Percentiles rank a stretch among this genome's conserved stretches.
These are phyloP conservation scores for Recurvirostra avosetta DNA, from an alignment of 2,113 vertebrate genomes.

Conservation along the genomic window DNA sequence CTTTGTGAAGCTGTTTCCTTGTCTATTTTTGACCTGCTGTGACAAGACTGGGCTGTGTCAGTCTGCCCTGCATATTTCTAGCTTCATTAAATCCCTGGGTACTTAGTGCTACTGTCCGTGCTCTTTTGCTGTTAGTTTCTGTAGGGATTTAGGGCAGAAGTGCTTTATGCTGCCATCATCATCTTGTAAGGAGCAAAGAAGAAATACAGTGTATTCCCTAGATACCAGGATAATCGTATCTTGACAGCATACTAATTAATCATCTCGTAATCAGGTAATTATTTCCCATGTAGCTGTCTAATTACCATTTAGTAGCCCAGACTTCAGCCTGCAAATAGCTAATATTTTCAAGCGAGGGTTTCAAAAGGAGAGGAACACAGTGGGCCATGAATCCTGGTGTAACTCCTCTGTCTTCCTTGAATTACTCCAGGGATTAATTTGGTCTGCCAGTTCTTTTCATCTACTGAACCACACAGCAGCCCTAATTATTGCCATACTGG, in stretches of 20 bases:
- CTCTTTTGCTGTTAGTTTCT: background rate
- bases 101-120: background rate
- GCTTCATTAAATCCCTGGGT: background rate
- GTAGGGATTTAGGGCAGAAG: constrained; percentile 1
- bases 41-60: background rate
- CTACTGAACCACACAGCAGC: background rate
- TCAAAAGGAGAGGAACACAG: background rate
- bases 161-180: background rate
- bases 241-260: constrained; percentile 42
- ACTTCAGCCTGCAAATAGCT: background rate
- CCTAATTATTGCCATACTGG: constrained; percentile 5
- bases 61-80: background rate
- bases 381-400: background rate
- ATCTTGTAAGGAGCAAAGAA: constrained; percentile 11
- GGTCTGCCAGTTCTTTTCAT: background rate
- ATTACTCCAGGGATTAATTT: background rate
- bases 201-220: background rate
- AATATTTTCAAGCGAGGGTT: background rate
- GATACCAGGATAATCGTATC: constrained; percentile 16
- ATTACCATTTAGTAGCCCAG: constrained; percentile 15
- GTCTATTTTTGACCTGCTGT: background rate
- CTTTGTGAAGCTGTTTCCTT: background rate
- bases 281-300: constrained; percentile 35
- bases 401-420: background rate
- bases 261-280: constrained; percentile 36